Base-by-base conservation (phyloP, 2,888 invertebrate genomes). In the Conops quadrifasciatus region DNA sequence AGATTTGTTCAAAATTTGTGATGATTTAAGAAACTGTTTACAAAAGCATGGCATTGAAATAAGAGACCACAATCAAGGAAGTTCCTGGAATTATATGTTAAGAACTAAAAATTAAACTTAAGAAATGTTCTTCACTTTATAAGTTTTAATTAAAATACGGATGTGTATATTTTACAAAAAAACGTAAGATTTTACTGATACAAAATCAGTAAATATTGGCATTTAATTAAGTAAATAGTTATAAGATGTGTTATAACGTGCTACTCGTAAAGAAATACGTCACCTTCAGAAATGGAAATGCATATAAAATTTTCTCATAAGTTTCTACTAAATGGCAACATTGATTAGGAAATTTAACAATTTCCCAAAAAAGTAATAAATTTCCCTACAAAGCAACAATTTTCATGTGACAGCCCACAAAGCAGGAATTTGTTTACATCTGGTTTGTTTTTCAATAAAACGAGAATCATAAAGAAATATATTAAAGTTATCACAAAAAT, bases 1-100 rank as follows among this genome's bases (percentile, higher is more conserved):
- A 45, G 87, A 89, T 56, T 79, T 92, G 26, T 85, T 93, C 70
- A 83, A 81, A 73, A 88, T 90, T 21, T 93, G 93, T 86, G 94
- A 94, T 83, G 82, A 88, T 72, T 88, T 91, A 5, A 88, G 94
- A 73, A 87, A 89, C 78, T 87, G 89, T 81, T 87, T 93, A 79
- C 88, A 88, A 75, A 86, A 87, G 69, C 87, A 87, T 77, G 92
- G 92, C 73, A 87, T 94, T 77, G 88, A 88, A 82, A 87, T 94
- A 67, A 93, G 92, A 86, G 94, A 92, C 81, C 89, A 88, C 74
- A 88, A 88, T 76, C 88, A 89, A 74, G 85, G 86, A 28, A 88
- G 90, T 59, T 88, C 90, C 9, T 92, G 91, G 91, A 87, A 76
- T 24, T 76, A 78, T 51, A 74, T 67, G n/a, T n/a, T n/a, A 43